phyloP scores from a whole-genome alignment of 2,113 vertebrate species.

The Alethe diademata region DNA sequence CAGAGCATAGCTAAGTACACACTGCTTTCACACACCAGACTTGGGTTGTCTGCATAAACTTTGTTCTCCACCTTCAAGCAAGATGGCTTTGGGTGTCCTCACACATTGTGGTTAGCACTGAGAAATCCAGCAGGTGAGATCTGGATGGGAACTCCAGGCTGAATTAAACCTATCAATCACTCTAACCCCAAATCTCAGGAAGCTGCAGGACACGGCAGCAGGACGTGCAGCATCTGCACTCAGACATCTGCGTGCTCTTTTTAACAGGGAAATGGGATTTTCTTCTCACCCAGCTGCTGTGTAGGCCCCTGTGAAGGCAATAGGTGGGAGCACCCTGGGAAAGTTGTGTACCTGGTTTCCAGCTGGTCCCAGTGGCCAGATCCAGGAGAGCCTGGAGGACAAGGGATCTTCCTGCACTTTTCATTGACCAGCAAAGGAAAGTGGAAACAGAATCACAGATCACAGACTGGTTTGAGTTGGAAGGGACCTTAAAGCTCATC shows the following conservation, averaged over 20 bases:
- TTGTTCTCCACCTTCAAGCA: background rate
- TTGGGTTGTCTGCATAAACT: background rate
- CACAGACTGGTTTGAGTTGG: background rate
- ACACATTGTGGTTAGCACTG: background rate
- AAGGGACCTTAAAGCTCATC: background rate
- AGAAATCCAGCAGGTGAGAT: background rate
- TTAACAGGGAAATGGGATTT: background rate
- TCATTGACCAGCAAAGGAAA: background rate
- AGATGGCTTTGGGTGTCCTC: background rate
- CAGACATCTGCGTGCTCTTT: background rate
- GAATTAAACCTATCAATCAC: background rate
- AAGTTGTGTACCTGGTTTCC: background rate
- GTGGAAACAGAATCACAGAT: background rate
- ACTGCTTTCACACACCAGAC: background rate
- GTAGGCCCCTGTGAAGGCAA: background rate
- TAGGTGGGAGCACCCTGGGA: fast-evolving
- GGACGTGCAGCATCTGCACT: background rate
- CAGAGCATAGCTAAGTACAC: background rate
- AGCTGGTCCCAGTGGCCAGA: background rate
- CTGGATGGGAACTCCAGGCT: background rate
- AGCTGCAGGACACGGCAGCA: background rate
- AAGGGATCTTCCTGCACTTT: background rate
- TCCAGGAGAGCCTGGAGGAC: background rate
- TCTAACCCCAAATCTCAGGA: background rate
- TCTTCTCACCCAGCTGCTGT: background rate